Evolutionary conservation across 2,888 invertebrate species (phyloP), one percentile per base, ranked within the genome.

Genomic region (Thera obeliscata): DNA sequence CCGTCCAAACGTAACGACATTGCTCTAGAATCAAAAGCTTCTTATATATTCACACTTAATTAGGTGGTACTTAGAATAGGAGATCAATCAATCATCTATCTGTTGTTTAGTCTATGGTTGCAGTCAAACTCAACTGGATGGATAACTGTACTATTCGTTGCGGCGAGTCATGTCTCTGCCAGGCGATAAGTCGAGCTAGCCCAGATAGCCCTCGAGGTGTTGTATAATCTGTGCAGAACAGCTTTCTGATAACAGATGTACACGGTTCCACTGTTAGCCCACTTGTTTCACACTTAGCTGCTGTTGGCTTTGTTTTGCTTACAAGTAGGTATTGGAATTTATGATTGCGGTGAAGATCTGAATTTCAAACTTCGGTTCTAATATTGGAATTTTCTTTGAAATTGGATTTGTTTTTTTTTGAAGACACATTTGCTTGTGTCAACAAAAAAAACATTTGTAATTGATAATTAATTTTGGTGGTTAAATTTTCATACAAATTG

Each of bases 111-210:
- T 70, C 78, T 74, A 70, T 80, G 81, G 50, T 66, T 77, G 66
- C 74, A 79, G 80, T 81, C 81, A 81, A 81, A 83, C 79, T 78
- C 76, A 76, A 77, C 74, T 77, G 76, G 70, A 63, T 67, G 63
- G 64, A 63, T 72, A 74, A 75, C 76, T 73, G 75, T 75, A 74
- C 66, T 69, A 69, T 55, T 73, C 55, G 72, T 68, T 71, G 64
- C 61, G 58, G 72, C 69, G 64, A 74, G 75, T 70, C 75, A 72
- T 75, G 74, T 74, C 73, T 70, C 66, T 68, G 70, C 61, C 66
- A 52, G 67, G 55, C 69, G 75, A 77, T 74, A 74, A 74, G 63
- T 69, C 36, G 48, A 63, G 58, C 61, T 66, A 66, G 65, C 63
- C 56, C 58, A 43, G 64, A 68, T 68, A 58, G 68, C 68, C 64